phyloP scores from a whole-genome alignment of 2,797 vertebrate genomes.

The Thalassophryne amazonica region DNA sequence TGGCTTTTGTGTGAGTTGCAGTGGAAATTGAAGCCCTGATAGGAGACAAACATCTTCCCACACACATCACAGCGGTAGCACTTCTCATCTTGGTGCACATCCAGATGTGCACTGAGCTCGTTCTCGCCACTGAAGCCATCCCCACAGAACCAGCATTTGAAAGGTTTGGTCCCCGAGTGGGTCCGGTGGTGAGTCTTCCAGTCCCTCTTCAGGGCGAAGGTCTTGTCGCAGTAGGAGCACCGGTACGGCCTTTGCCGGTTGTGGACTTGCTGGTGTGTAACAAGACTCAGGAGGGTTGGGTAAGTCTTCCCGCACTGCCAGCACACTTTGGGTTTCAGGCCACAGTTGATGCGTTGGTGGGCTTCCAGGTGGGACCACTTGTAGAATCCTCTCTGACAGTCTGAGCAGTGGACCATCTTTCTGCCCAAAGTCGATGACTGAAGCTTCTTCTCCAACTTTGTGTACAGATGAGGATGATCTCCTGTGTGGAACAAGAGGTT shows the following conservation, averaged over 20 bases:
- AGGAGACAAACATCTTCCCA: constrained; percentile 58
- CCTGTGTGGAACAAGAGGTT: constrained; percentile 13
- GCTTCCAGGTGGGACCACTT: constrained; percentile 55
- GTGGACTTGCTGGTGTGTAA: constrained; percentile 60
- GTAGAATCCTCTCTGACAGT: constrained; percentile 53
- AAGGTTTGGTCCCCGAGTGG: constrained; percentile 55
- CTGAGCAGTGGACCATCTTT: constrained; percentile 52
- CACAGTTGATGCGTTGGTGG: constrained; percentile 39
- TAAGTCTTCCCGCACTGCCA: constrained; percentile 59
- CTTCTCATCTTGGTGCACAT: constrained; percentile 41
- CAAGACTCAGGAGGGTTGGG: constrained; percentile 49
- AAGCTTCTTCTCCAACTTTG: rapidly evolving
- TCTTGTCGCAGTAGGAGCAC: constrained; percentile 55
- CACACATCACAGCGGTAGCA: constrained; percentile 54
- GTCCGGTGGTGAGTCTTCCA: constrained; percentile 63
- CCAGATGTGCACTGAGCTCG: constrained; percentile 35
- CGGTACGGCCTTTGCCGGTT: constrained; percentile 34
- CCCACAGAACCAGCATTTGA: constrained; percentile 63
- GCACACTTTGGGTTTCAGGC: constrained; percentile 50
- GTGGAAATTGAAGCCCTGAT: constrained; percentile 64
- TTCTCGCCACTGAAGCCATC: constrained; percentile 41
- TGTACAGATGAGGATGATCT: constrained; percentile 6
- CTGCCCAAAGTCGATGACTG: constrained; percentile 9
- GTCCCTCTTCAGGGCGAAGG: constrained; percentile 58
- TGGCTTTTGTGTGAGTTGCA: constrained; percentile 25